Evolutionary conservation across 2,888 invertebrate genomes (phyloP).

Genomic region (Aplocera efformata): DNA sequence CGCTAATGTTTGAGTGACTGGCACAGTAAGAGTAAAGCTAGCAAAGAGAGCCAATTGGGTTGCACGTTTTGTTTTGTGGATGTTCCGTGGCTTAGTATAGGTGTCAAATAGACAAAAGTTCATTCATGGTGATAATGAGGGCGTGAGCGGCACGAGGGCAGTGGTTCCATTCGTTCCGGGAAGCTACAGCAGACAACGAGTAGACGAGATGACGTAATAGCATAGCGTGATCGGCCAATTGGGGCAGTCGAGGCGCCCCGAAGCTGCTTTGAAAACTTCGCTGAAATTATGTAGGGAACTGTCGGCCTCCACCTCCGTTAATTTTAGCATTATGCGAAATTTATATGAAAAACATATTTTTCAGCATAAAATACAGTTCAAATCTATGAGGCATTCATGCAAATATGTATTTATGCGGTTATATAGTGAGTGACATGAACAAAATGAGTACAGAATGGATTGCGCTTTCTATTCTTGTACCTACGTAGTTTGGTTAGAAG

Average conservation of each 20-base stretch:
- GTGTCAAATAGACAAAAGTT: conserved; percentile 38
- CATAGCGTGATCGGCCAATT: conserved; percentile 61
- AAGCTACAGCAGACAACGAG: conserved; percentile 69
- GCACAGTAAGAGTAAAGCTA: conserved; percentile 46
- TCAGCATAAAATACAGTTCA: too few relatives aligned
- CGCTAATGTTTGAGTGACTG: conserved; percentile 49
- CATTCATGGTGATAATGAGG: conserved; percentile 63
- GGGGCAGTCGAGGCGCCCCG: conserved; percentile 50
- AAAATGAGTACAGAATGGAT: too few relatives aligned
- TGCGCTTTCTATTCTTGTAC: too few relatives aligned
- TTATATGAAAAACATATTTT: too few relatives aligned
- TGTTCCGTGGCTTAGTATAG: conserved; percentile 30
- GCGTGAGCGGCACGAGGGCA: conserved; percentile 60
- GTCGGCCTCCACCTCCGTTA: too few relatives aligned
- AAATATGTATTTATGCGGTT: too few relatives aligned
- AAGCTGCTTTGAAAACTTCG: conserved; percentile 10
- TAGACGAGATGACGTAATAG: conserved; percentile 70
- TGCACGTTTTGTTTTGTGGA: conserved; percentile 32
- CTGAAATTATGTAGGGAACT: background rate
- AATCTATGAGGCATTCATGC: too few relatives aligned
- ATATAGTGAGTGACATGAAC: too few relatives aligned
- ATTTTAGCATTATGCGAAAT: too few relatives aligned
- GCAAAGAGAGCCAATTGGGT: conserved; percentile 47
- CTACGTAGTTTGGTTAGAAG: too few relatives aligned
- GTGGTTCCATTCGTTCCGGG: conserved; percentile 67